Evolutionary conservation across 2,113 vertebrate genomes (phyloP).

Genomic region (Nerophis ophidion): DNA sequence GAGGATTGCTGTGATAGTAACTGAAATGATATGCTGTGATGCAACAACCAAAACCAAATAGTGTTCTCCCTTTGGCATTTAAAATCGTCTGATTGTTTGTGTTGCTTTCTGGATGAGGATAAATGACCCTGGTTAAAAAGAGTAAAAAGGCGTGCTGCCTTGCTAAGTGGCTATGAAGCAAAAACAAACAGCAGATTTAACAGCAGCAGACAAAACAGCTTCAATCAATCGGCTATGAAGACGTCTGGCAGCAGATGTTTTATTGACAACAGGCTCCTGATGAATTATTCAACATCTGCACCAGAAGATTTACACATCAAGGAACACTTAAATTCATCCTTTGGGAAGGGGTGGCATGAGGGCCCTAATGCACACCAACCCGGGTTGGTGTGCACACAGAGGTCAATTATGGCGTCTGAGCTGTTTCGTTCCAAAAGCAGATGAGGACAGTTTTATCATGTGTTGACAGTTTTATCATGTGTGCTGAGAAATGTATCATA

Average conservation of each 20-base stretch:
- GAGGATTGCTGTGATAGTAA: too few species aligned
- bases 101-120: too few species aligned
- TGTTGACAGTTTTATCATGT: too few species aligned
- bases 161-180: background rate
- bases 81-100: too few species aligned
- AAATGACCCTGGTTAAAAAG: too few species aligned
- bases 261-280: conserved; percentile 26
- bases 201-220: background rate
- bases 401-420: conserved; percentile 24
- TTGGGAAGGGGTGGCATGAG: conserved; percentile 21
- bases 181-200: conserved; percentile 3
- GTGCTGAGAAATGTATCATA: too few species aligned
- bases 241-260: conserved; percentile 15
- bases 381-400: conserved; percentile 13
- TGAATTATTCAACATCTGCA: conserved; percentile 49
- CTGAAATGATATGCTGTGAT: too few species aligned
- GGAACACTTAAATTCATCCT: conserved; percentile 33
- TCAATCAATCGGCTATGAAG: conserved; percentile 44
- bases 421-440: conserved; percentile 42
- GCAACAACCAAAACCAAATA: too few species aligned
- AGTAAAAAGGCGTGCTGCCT: too few species aligned
- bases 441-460: conserved; percentile 10
- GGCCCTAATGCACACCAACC: too few species aligned
- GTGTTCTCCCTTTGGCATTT: too few species aligned
- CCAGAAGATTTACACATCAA: conserved; percentile 44